Conservation (phyloP, 2,113 vertebrate species). For the Campylorhamphus procurvoides region DNA sequence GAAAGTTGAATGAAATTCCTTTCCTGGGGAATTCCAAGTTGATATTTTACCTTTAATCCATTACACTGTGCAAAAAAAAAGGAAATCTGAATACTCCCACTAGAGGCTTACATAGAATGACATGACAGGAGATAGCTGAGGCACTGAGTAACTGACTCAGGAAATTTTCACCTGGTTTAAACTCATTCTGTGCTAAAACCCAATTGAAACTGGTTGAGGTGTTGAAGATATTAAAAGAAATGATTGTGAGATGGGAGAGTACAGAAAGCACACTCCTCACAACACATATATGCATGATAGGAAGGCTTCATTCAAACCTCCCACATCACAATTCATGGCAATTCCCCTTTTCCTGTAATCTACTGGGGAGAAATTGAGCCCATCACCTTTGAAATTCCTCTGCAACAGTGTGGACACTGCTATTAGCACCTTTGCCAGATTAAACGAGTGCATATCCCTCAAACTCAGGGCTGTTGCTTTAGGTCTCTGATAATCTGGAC, state of each 20-base stretch:
- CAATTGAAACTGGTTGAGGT: neutral
- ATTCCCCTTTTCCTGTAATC: neutral
- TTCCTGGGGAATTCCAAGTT: neutral
- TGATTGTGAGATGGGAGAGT: neutral
- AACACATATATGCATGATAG: neutral
- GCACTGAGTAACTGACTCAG: neutral
- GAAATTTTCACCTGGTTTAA: neutral
- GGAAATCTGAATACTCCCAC: neutral
- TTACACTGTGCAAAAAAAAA: neutral
- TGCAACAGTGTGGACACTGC: neutral
- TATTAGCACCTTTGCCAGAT: neutral
- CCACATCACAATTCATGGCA: neutral
- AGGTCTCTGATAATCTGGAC: neutral
- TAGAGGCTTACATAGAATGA: neutral
- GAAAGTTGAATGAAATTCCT: neutral
- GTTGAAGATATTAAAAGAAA: neutral
- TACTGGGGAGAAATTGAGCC: neutral
- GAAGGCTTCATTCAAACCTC: neutral
- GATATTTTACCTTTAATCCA: neutral
- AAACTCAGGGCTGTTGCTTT: neutral
- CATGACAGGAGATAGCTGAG: neutral
- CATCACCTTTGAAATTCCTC: neutral
- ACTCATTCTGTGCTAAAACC: neutral
- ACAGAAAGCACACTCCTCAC: neutral
- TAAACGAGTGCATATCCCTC: neutral